phyloP scores from a whole-genome alignment of 2,888 invertebrate genomes.

The Catotricha subobsoleta region DNA sequence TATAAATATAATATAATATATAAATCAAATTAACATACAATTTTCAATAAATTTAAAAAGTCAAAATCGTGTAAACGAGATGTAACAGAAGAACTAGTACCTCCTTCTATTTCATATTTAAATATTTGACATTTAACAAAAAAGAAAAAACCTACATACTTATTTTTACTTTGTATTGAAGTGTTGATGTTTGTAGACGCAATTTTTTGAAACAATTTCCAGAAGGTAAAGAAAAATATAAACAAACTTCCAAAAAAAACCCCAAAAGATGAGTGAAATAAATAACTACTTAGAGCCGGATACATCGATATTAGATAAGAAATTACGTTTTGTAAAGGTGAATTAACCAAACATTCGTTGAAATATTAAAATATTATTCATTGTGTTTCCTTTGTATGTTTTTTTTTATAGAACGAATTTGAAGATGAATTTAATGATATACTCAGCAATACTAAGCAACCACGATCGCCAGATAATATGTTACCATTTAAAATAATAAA shows the following conservation, averaged over 20 bases:
- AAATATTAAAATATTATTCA: no score
- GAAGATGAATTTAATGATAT: constrained; percentile 43
- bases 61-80: no score
- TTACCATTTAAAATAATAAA: constrained; percentile 39
- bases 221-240: background rate
- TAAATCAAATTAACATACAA: no score
- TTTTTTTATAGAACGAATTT: constrained; percentile 32
- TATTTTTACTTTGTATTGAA: no score
- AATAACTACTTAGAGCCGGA: constrained; percentile 42
- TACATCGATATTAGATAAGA: constrained; percentile 39
- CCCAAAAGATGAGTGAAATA: constrained; percentile 27
- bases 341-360: constrained; percentile 10
- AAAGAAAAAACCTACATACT: no score
- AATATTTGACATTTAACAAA: no score
- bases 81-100: no score
- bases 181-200: background rate
- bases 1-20: no score
- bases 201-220: background rate
- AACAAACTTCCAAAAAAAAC: constrained; percentile 15
- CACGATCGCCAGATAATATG: background rate
- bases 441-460: constrained; percentile 19
- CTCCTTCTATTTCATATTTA: no score
- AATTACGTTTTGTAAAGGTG: constrained; percentile 30
- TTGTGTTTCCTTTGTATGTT: background rate
- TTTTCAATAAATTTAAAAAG: no score